Conservation (phyloP, 2,888 invertebrate species). For the Xylota segnis region DNA sequence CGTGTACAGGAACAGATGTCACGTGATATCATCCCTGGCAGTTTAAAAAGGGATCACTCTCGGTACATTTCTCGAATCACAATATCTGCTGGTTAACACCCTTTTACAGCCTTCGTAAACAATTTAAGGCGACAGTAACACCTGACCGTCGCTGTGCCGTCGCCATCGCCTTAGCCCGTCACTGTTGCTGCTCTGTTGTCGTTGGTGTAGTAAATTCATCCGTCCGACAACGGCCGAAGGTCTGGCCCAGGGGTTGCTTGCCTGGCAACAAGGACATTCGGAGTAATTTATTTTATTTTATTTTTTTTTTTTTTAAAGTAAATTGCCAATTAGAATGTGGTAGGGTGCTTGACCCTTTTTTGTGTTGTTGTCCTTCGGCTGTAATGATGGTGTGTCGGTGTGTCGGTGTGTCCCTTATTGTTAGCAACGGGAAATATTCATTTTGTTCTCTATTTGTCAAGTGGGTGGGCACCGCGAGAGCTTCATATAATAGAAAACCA, state of each 20-base stretch:
- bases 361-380: slow-evolving; percentile 19
- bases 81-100: slow-evolving; percentile 76
- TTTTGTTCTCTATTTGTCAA: slow-evolving; percentile 12
- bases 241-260: background rate
- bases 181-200: slow-evolving; percentile 2
- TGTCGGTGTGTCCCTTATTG: slow-evolving; percentile 38
- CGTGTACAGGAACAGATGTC: slow-evolving; percentile 66
- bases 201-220: slow-evolving; percentile 49
- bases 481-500: slow-evolving; percentile 30
- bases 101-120: slow-evolving; percentile 74
- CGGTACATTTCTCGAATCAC: slow-evolving; percentile 52
- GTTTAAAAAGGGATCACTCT: slow-evolving; percentile 63
- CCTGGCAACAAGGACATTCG: slow-evolving; percentile 49
- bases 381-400: slow-evolving; percentile 37
- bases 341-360: slow-evolving; percentile 74
- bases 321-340: slow-evolving; percentile 75
- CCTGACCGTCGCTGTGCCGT: slow-evolving; percentile 60
- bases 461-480: slow-evolving; percentile 4
- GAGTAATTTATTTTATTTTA: slow-evolving; percentile 29
- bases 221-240: slow-evolving; percentile 8
- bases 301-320: slow-evolving; percentile 38
- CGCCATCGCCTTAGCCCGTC: no score
- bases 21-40: slow-evolving; percentile 62
- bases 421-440: slow-evolving; percentile 46
- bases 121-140: slow-evolving; percentile 73